These are phyloP conservation scores for Aurelia aurita DNA, from an alignment of 30 jellyfish, hydroid and myxozoan species.

Conservation along the genomic window DNA sequence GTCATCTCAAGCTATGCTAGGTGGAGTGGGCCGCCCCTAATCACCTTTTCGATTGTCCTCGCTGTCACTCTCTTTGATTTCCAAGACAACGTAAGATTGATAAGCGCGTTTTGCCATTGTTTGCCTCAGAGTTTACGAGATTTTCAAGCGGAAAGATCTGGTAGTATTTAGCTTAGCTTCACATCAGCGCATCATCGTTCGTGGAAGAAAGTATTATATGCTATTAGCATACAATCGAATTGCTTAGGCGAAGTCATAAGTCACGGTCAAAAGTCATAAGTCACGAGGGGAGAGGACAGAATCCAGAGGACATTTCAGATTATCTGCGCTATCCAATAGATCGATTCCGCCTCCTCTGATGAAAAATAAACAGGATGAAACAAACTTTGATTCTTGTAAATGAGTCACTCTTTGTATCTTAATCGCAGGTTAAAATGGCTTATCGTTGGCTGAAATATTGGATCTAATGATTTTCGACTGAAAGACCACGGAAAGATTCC, in stretches of 20 bases:
- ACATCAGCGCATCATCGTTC: not conserved
- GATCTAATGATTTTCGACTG: conserved; percentile 10
- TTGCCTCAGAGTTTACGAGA: not conserved
- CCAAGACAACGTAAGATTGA: conserved; percentile 54
- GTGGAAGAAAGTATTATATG: not conserved
- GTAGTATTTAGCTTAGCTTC: no score
- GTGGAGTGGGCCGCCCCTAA: conserved; percentile 74
- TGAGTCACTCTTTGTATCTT: conserved; percentile 9
- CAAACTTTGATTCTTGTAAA: conserved; percentile 1
- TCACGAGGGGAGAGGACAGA: conserved; percentile 24
- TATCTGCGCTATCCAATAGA: not conserved
- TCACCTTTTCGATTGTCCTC: conserved; percentile 46
- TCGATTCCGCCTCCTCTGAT: conserved; percentile 40
- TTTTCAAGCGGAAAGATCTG: not conserved
- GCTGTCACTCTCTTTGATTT: conserved; percentile 27
- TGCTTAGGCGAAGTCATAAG: not conserved
- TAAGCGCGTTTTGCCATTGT: conserved; percentile 64
- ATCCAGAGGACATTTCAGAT: conserved; percentile 12
- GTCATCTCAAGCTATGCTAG: conserved; percentile 51
- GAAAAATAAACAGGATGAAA: conserved; percentile 27
- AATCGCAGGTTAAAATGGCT: conserved; percentile 11
- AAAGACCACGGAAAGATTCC: no score
- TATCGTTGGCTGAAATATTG: conserved; percentile 5
- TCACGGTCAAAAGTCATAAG: conserved; percentile 12
- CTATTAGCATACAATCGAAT: not conserved